phyloP scores from a whole-genome alignment of 2,888 invertebrate genomes.

The Drosophila flavopinicola region DNA sequence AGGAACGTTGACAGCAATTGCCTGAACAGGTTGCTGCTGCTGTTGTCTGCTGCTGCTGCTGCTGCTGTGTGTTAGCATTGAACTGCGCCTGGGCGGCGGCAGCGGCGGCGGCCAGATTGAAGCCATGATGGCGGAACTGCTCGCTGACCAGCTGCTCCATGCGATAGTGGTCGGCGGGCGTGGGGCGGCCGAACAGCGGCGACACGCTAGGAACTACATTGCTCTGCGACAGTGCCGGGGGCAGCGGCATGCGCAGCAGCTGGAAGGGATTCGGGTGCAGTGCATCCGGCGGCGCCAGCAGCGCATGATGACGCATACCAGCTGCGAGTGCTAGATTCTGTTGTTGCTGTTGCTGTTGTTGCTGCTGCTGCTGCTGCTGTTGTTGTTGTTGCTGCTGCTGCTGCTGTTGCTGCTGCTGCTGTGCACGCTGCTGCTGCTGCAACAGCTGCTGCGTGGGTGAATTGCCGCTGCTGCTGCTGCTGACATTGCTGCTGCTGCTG shows the following conservation, averaged over 20 bases:
- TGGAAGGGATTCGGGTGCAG: conserved; percentile 90
- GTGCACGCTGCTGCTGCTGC: conserved; percentile 86
- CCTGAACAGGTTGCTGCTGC: conserved; percentile 19
- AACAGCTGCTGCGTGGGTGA: conserved; percentile 75
- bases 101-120: conserved; percentile 91
- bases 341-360: conserved; percentile 84
- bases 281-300: conserved; percentile 89
- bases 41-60: conserved; percentile 82
- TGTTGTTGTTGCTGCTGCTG: conserved; percentile 61
- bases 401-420: conserved; percentile 59
- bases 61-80: conserved; percentile 84
- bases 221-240: conserved; percentile 88
- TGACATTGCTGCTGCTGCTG: conserved; percentile 35
- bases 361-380: conserved; percentile 65
- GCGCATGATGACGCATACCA: conserved; percentile 88
- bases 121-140: conserved; percentile 91
- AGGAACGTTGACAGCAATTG: conserved; percentile 61
- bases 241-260: conserved; percentile 90
- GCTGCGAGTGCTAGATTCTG: conserved; percentile 85
- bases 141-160: conserved; percentile 94
- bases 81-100: conserved; percentile 87
- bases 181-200: conserved; percentile 91
- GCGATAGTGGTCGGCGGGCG: conserved; percentile 91
- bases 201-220: conserved; percentile 89
- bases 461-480: conserved; percentile 45